A percentile compares a stretch with the other conserved stretches of the same genome.
Conservation (phyloP, 2,113 vertebrate species). For the Mormyrus iriodes region DNA sequence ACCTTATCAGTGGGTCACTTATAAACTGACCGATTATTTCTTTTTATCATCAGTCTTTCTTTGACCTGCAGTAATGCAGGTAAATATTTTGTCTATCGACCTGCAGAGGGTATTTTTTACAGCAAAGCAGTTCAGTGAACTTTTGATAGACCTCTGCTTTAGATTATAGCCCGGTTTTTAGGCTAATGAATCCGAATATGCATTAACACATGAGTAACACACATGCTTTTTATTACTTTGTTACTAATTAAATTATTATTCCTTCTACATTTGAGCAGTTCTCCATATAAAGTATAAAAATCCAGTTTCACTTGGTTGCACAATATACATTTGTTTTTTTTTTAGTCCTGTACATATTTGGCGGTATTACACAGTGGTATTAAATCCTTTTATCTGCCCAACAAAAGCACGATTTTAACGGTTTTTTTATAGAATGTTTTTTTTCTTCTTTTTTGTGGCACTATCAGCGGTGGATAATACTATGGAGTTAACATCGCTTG, state of each 20-base stretch:
- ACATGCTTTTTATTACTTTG: neutral
- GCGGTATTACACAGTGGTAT: neutral
- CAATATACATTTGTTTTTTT: neutral
- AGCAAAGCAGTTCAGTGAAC: neutral
- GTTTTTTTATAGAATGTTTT: slow-evolving; percentile 34
- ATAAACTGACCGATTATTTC: neutral
- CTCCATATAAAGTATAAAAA: neutral
- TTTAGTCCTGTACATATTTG: neutral
- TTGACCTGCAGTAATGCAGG: neutral
- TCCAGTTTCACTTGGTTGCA: neutral
- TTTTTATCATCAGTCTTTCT: neutral
- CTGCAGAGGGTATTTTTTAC: neutral
- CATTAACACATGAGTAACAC: neutral
- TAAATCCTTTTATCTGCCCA: slow-evolving; percentile 3
- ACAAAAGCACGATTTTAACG: neutral
- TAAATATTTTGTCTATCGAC: neutral
- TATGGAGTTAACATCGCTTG: slow-evolving; percentile 68
- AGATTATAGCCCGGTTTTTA: neutral
- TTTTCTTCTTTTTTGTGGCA: slow-evolving; percentile 43
- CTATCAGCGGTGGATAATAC: slow-evolving; percentile 71
- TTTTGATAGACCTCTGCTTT: neutral
- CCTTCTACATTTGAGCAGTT: neutral
- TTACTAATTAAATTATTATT: neutral
- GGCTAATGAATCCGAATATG: neutral
- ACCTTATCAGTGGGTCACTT: neutral